Conservation (phyloP, 2,113 vertebrate genomes). For the Prinia subflava region DNA sequence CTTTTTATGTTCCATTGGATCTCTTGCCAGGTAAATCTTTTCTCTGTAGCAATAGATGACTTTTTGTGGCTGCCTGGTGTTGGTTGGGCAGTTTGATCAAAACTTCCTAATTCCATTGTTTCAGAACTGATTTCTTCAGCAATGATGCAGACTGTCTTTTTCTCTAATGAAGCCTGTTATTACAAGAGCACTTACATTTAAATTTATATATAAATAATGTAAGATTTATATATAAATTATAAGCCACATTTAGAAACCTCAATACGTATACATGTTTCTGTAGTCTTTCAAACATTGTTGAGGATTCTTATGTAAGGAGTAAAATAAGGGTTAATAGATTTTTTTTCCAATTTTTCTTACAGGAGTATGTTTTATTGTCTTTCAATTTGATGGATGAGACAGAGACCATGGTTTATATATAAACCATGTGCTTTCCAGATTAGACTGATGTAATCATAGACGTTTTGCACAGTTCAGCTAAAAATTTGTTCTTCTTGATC, state of each 20-base stretch:
- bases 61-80: not conserved
- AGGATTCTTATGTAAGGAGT: not conserved
- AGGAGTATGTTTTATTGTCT: not conserved
- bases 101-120: not conserved
- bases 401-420: slow-evolving; percentile 11
- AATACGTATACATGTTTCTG: not conserved
- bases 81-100: not conserved
- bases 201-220: not conserved
- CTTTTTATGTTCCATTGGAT: not conserved
- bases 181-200: not conserved
- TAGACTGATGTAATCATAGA: slow-evolving; percentile 59
- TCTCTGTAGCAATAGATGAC: not conserved
- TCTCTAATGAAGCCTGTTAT: not conserved
- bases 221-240: no score
- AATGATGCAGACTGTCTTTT: not conserved
- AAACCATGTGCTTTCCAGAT: slow-evolving; percentile 32
- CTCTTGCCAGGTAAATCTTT: not conserved
- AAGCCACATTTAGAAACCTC: not conserved
- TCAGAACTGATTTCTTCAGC: not conserved
- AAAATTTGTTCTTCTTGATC: slow-evolving; percentile 63
- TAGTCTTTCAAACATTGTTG: not conserved
- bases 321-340: slow-evolving; percentile 18
- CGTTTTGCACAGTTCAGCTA: slow-evolving; percentile 67
- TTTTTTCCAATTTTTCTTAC: not conserved
- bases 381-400: not conserved